phyloP scores from a whole-genome alignment of 2,797 vertebrate species.

The Leptoclinus maculatus region DNA sequence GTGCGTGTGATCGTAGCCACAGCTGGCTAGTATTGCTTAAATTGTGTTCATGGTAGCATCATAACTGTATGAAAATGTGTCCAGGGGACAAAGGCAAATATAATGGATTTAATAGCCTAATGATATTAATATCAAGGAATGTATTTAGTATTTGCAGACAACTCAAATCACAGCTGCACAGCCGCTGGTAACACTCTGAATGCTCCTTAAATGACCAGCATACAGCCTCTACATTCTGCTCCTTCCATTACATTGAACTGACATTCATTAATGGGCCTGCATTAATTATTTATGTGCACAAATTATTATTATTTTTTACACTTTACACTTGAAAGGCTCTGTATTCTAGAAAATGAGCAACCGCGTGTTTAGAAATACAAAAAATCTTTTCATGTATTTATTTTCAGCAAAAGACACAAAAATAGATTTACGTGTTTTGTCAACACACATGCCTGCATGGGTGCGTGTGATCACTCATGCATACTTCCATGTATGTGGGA shows the following conservation, averaged over 20 bases:
- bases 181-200: background rate
- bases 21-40: background rate
- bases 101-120: background rate
- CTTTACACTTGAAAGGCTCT: background rate
- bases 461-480: constrained; percentile 30
- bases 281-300: background rate
- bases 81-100: background rate
- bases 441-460: constrained; percentile 1
- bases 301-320: background rate
- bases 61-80: background rate
- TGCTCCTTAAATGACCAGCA: background rate
- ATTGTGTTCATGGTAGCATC: background rate
- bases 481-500: constrained; percentile 23
- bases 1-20: background rate
- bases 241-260: background rate
- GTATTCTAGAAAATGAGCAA: background rate
- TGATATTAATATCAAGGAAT: background rate
- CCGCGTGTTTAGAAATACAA: too few species aligned
- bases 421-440: background rate
- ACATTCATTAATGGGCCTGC: too few species aligned
- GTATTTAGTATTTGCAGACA: background rate
- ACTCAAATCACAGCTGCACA: background rate
- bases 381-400: background rate
- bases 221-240: background rate
- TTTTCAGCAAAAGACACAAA: background rate